Base-by-base conservation (phyloP, 2,888 invertebrate species). In the Aphrophora alni region DNA sequence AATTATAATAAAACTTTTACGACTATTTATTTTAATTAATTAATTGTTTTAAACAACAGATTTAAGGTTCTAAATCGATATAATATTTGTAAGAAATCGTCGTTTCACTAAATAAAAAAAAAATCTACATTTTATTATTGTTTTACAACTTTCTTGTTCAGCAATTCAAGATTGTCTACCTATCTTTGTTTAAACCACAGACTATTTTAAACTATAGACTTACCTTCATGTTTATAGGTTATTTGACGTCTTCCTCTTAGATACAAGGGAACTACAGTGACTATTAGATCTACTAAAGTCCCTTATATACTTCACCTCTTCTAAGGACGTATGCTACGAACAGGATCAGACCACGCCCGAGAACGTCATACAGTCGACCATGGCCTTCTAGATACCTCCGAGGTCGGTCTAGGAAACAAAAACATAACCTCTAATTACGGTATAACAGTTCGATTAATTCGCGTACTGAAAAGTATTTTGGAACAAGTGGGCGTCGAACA, bases 191-290 rank as follows among this genome's bases (percentile, higher is more conserved):
- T n/a, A n/a, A n/a, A n/a, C n/a, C n/a, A n/a, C n/a, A n/a, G n/a
- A 10, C 14, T 44, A 44, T 44, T 44, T 2, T 10, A 33, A 33
- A 33, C 3, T 33, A 8, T 33, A 5, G 59, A 59, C 59, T 81
- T 77, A 84, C 84, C 84, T 84, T 82, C 84, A 84, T 84, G 78
- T 81, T 84, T 77, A 38, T 77, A 44, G 75, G 59, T 77, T 75
- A 51, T 33, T 81, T 81, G 78, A 77, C 82, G 82, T 83, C 83
- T 83, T 83, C 83, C 84, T 78, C 80, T 80, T 73, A 72, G 21
- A 59, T 4, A 77, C 80, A 81, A 82, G 82, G 84, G 84, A 84
- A 84, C 84, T 84, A 84, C 84, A 83, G 59, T 59, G 59, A n/a
- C 21, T 59, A n/a, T 59, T 3, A 59, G 59, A 8, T 59, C 59